These are phyloP conservation scores for Dolichopus griseipennis DNA, from an alignment of 2,888 invertebrate genomes.

Conservation along the genomic window DNA sequence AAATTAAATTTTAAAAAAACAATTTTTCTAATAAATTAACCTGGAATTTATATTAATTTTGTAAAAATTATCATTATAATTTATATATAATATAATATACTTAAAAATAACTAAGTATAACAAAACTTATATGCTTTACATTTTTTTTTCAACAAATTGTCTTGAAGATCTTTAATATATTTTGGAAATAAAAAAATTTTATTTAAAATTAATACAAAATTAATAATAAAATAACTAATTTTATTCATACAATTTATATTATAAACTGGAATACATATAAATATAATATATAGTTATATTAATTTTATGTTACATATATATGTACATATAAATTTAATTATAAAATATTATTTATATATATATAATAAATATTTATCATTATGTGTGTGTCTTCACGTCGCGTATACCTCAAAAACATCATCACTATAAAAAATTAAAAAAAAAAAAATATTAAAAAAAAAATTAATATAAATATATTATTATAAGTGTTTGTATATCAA, in stretches of 20 bases:
- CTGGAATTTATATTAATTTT: no score
- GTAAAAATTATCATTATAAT: no score
- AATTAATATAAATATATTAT: constrained; percentile 15
- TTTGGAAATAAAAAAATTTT: no score
- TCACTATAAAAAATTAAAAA: constrained; percentile 15
- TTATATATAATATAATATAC: no score
- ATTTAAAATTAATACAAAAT: no score
- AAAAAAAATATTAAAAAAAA: constrained; percentile 15
- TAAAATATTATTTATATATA: constrained; percentile 9
- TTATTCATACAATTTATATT: constrained; percentile 13
- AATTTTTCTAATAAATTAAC: no score
- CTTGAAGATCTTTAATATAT: no score
- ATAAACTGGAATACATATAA: no score
- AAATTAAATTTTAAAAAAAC: no score
- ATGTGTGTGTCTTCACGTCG: constrained; percentile 47
- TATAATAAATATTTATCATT: constrained; percentile 20
- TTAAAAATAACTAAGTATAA: no score
- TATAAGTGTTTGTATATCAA: constrained; percentile 7
- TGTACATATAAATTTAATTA: constrained; percentile 8
- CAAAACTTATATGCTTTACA: no score
- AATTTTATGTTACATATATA: constrained; percentile 17
- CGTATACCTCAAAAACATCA: constrained; percentile 48
- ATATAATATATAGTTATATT: constrained; percentile 5
- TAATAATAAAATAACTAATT: not conserved
- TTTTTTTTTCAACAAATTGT: no score